These are phyloP conservation scores for Sprattus sprattus DNA, from an alignment of 2,113 vertebrate genomes.

Conservation along the genomic window DNA sequence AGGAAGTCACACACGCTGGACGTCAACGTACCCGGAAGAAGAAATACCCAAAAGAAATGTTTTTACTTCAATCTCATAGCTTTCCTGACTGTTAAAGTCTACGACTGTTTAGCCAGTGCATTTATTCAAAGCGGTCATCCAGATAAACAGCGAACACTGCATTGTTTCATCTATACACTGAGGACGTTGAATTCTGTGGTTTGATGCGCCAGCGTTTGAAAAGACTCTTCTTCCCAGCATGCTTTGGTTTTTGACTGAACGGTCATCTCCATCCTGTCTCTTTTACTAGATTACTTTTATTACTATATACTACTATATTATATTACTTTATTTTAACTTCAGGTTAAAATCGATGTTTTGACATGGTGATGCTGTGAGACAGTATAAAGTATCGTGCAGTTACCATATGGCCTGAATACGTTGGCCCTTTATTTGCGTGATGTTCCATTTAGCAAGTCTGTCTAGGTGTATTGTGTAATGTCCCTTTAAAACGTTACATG, in stretches of 20 bases:
- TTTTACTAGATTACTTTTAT: no score
- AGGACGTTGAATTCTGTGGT: background rate
- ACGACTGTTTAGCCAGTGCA: no score
- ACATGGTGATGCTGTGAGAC: background rate
- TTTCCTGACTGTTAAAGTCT: no score
- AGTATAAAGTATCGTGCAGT: background rate
- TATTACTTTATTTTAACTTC: no score
- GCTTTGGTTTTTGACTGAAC: no score
- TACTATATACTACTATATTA: no score
- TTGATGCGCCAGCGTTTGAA: background rate
- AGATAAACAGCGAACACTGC: background rate
- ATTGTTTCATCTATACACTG: background rate
- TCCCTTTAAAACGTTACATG: background rate
- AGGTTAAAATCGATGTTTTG: background rate
- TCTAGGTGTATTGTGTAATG: background rate
- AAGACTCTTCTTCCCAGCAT: background rate
- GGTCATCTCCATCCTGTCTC: no score
- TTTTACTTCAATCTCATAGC: background rate
- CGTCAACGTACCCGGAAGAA: background rate
- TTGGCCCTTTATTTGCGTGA: background rate
- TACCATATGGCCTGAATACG: no score
- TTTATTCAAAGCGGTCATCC: background rate
- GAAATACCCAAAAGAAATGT: background rate
- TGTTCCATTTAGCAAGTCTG: background rate
- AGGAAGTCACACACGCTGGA: constrained; percentile 89